Base-by-base conservation (phyloP, 2,888 invertebrate genomes). In the Drosophila meridiana region DNA sequence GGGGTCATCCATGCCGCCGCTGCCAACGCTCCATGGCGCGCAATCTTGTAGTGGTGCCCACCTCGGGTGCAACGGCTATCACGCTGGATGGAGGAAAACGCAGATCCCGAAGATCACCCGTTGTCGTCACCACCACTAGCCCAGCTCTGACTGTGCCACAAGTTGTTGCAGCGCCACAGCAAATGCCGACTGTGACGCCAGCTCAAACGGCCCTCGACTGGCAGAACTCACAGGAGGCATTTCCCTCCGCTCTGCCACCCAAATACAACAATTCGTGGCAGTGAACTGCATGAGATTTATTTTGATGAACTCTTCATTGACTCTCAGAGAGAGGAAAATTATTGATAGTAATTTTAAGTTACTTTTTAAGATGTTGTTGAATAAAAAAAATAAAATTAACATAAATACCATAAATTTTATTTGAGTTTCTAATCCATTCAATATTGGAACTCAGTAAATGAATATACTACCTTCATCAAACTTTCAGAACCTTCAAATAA, bases 1-100 rank as follows among this genome's bases (percentile, higher is more conserved):
- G 80, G 69, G 80, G 73, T n/a, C 77, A 77, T 43, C 91, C 86
- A 4, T 91, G 91, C 40, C 80, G 87, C 0, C 76, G 76, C 42
- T 90, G 91, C 32, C 64, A 68, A 5, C 85, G 91, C 59, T 79
- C 82, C 83, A 85, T 83, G 83, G 38, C 48, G 20, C 65, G 73
- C 28, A 78, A 75, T 42, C 61, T 89, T 8, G 74, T 87, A 0
- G 76, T 90, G 38, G 67, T 78, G 53, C 78, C 83, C 20, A 66
- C 80, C 0, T 52, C 80, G 4, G 65, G 72, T n/a, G n/a, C 73
- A 14, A 57, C 72, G 43, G 60, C 62, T 4, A 40, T 52, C 2
- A 28, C 73, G 9, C 43, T 69, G 6, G 60, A 26, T n/a, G 13
- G 36, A 2, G n/a, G n/a, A 8, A n/a, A 42, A 5, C 9, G n/a